These are phyloP conservation scores for Marronus borbonicus DNA, from an alignment of 2,888 invertebrate genomes.

Conservation along the genomic window DNA sequence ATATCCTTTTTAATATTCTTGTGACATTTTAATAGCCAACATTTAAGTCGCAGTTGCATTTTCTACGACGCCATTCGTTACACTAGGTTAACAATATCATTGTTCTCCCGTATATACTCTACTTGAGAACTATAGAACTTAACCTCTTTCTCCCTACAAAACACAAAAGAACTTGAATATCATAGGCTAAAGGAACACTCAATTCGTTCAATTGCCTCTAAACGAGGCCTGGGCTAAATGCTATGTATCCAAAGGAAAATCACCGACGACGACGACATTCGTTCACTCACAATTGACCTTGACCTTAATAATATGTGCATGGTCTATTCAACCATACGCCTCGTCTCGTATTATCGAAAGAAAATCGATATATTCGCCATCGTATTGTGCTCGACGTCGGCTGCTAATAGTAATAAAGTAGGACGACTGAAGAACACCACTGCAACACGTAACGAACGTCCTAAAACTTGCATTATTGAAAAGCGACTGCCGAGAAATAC, in stretches of 20 bases:
- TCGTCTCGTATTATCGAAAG: conserved; percentile 24
- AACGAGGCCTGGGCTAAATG: conserved; percentile 4
- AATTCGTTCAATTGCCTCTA: conserved; percentile 24
- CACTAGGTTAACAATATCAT: no score
- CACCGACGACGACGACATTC: background rate
- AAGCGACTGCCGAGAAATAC: background rate
- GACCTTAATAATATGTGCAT: conserved; percentile 34
- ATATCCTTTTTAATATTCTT: no score
- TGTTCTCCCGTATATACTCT: no score
- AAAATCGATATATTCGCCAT: conserved; percentile 34
- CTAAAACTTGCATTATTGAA: conserved; percentile 23
- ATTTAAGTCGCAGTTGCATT: no score
- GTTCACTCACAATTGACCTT: conserved; percentile 31
- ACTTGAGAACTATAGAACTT: background rate
- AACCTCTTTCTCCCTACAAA: conserved; percentile 6
- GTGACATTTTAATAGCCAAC: no score
- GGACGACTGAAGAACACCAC: background rate
- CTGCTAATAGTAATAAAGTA: conserved; percentile 10
- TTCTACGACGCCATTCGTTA: background rate
- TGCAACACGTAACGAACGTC: background rate
- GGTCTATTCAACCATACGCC: background rate
- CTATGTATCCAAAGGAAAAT: conserved; percentile 8
- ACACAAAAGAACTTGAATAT: conserved; percentile 8
- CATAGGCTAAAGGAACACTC: conserved; percentile 9
- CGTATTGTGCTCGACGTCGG: conserved; percentile 4